These are phyloP conservation scores for Myiotriccus ornatus DNA, from an alignment of 2,797 vertebrate genomes.

Conservation along the genomic window DNA sequence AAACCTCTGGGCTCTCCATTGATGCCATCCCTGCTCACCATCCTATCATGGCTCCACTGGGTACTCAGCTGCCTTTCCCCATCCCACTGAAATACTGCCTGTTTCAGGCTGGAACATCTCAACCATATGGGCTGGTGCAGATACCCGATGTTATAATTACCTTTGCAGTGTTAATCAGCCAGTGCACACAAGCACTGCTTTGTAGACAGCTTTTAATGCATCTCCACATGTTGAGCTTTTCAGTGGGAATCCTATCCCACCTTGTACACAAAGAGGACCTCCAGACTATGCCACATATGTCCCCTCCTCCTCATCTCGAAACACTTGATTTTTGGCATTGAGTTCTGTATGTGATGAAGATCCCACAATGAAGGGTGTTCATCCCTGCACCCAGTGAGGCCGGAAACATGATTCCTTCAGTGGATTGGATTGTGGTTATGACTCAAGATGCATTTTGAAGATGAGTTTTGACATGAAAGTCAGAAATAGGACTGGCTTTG, in stretches of 20 bases:
- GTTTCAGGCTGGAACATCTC: background rate
- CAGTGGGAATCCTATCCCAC: background rate
- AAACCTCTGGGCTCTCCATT: background rate
- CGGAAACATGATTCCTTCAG: fast-evolving
- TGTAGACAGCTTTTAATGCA: background rate
- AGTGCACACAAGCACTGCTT: background rate
- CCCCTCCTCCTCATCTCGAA: background rate
- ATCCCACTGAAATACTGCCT: background rate
- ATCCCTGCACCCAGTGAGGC: background rate
- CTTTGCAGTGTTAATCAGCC: background rate
- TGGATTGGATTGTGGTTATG: background rate
- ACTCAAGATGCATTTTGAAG: background rate
- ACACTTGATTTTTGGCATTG: fast-evolving
- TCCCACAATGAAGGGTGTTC: background rate
- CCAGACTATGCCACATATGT: background rate
- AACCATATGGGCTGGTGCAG: fast-evolving
- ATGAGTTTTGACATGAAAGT: background rate
- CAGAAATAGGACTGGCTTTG: background rate
- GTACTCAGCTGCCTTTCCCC: background rate
- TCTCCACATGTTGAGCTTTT: background rate
- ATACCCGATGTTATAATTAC: background rate
- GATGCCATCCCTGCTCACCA: background rate
- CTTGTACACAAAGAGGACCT: background rate
- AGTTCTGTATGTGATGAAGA: background rate
- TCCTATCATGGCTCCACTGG: background rate